Evolutionary conservation across 2,797 vertebrate species (phyloP).

Genomic region (Momotus momota): DNA sequence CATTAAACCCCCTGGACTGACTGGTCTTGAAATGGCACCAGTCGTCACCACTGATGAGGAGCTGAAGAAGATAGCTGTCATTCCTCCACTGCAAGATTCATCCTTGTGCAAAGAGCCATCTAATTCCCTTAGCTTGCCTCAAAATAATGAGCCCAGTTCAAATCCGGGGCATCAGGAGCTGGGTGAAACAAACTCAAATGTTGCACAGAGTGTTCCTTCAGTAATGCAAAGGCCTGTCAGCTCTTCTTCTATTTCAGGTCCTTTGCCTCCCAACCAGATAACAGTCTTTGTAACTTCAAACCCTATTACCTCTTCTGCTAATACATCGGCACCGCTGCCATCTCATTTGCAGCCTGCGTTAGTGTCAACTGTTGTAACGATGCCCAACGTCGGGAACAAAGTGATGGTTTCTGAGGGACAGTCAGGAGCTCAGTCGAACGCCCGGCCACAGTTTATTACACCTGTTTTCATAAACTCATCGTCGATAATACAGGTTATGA

Average conservation of each 20-base stretch:
- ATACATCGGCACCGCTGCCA: constrained; percentile 80
- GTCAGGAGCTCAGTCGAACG: constrained; percentile 72
- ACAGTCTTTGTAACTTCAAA: constrained; percentile 97
- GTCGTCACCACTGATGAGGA: constrained; percentile 77
- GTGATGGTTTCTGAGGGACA: constrained; percentile 87
- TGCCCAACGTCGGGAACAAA: constrained; percentile 87
- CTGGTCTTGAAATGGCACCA: constrained; percentile 79
- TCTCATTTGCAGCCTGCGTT: constrained; percentile 86
- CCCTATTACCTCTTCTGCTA: constrained; percentile 89
- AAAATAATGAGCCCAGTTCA: constrained; percentile 73
- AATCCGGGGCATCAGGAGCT: constrained; percentile 74
- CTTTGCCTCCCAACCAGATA: constrained; percentile 89
- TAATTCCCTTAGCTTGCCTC: constrained; percentile 72
- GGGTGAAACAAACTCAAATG: constrained; percentile 72
- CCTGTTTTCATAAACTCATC: constrained; percentile 93
- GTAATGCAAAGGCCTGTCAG: constrained; percentile 89
- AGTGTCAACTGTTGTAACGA: constrained; percentile 91
- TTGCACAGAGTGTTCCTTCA: constrained; percentile 82
- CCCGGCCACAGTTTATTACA: constrained; percentile 90
- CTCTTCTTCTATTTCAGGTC: constrained; percentile 83
- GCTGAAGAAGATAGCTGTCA: constrained; percentile 76
- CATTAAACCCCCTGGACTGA: constrained; percentile 80
- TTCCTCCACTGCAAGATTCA: constrained; percentile 75
- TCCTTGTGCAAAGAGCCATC: constrained; percentile 74
- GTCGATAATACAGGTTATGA: constrained; percentile 92